Conservation (phyloP, 2,797 vertebrate genomes). For the Acipenser transmontanus region DNA sequence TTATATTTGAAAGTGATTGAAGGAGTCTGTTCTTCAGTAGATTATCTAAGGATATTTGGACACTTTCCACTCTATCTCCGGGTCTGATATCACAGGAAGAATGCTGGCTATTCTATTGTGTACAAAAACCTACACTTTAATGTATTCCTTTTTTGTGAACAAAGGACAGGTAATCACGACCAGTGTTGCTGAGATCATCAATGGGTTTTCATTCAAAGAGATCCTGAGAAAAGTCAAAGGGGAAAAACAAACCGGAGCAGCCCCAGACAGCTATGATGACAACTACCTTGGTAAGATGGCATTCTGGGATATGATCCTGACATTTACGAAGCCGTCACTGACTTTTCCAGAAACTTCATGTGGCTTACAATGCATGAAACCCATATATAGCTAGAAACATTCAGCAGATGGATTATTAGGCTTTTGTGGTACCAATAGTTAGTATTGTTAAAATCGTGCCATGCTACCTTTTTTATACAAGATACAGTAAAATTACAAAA, state of each 20-base stretch:
- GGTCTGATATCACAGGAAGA: too few relatives aligned
- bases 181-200: constrained; percentile 83
- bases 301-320: not conserved
- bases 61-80: too few relatives aligned
- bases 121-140: too few relatives aligned
- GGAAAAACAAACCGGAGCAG: constrained; percentile 83
- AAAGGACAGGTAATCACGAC: constrained; percentile 90
- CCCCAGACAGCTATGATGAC: constrained; percentile 81
- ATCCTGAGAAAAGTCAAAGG: constrained; percentile 77
- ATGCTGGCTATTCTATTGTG: too few relatives aligned
- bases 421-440: constrained; percentile 3
- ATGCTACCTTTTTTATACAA: not conserved
- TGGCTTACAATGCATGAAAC: constrained; percentile 4
- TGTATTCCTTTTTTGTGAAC: constrained; percentile 28
- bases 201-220: constrained; percentile 85
- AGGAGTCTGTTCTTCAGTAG: too few relatives aligned
- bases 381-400: constrained; percentile 1
- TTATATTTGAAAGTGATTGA: too few relatives aligned
- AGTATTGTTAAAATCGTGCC: not conserved
- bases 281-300: constrained; percentile 82
- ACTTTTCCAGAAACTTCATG: not conserved
- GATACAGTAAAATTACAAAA: too few relatives aligned
- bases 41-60: too few relatives aligned
- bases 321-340: not conserved
- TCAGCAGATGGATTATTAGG: constrained; percentile 19